Conservation (phyloP, 2,888 invertebrate species). For the Erynnis tages region DNA sequence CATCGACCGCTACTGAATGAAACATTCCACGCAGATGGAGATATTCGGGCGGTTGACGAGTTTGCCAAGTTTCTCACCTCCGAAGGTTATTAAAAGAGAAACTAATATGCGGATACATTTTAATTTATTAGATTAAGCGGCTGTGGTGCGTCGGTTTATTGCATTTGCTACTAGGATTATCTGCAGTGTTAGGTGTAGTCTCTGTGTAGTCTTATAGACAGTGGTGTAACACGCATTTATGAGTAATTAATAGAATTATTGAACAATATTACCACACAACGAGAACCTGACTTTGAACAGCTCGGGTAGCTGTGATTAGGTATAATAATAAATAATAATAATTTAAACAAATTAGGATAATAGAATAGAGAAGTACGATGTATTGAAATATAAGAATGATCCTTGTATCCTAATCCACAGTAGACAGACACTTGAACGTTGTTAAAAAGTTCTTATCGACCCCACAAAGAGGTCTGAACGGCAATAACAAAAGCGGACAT, state of each 20-base stretch:
- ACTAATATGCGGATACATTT: conserved; percentile 12
- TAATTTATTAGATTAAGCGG: conserved; percentile 1
- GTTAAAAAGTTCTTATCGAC: conserved; percentile 33
- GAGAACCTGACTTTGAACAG: no score
- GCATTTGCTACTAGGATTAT: no score
- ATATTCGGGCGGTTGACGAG: not conserved
- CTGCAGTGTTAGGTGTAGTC: no score
- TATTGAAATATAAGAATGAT: not conserved
- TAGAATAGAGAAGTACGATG: no score
- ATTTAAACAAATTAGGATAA: no score
- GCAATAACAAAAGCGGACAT: conserved; percentile 62
- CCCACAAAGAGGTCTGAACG: conserved; percentile 70
- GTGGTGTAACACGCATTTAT: no score
- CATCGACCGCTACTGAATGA: conserved; percentile 21
- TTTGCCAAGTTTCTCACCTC: conserved; percentile 23
- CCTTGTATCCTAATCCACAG: conserved; percentile 9
- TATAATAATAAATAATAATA: no score
- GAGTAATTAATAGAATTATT: no score
- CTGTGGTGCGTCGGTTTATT: not conserved
- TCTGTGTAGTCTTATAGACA: no score
- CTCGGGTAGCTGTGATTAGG: no score
- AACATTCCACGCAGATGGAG: conserved; percentile 5
- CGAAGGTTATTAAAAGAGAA: conserved; percentile 25
- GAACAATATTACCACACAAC: no score
- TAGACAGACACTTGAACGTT: conserved; percentile 8